These are phyloP conservation scores for Oostethus manadensis DNA, from an alignment of 2,113 vertebrate species.

Conservation along the genomic window DNA sequence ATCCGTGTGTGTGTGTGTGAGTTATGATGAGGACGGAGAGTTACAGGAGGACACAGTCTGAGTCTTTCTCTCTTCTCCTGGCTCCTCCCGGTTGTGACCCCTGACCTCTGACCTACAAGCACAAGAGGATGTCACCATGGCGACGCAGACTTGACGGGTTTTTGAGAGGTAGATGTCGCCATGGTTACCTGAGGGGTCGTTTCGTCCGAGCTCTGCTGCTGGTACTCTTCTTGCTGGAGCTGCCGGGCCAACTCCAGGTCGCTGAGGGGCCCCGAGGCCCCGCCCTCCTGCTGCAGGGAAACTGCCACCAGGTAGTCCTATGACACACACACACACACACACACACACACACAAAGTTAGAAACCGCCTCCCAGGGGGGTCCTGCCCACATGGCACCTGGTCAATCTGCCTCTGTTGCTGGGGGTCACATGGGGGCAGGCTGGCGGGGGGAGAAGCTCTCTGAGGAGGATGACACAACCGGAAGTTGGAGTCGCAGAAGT, in stretches of 20 bases:
- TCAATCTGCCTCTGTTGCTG: slow-evolving; percentile 83
- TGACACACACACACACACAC: background rate
- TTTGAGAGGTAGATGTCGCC: background rate
- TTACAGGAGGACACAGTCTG: slow-evolving; percentile 77
- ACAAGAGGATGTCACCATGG: slow-evolving; percentile 2
- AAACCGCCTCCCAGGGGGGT: background rate
- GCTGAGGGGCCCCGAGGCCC: slow-evolving; percentile 65
- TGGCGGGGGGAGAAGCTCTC: slow-evolving; percentile 25
- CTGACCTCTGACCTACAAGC: slow-evolving; percentile 73
- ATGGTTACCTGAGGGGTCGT: slow-evolving; percentile 46
- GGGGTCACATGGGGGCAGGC: slow-evolving; percentile 39
- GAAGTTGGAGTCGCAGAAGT: slow-evolving; percentile 87
- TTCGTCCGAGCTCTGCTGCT: slow-evolving; percentile 55
- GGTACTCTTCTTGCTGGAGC: slow-evolving; percentile 90
- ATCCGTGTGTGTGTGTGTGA: slow-evolving; percentile 3
- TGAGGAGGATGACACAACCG: slow-evolving; percentile 76
- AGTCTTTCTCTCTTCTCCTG: slow-evolving; percentile 73
- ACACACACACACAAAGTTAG: background rate
- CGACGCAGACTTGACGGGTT: too few species aligned
- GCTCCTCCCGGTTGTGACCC: slow-evolving; percentile 49
- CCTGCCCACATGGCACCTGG: slow-evolving; percentile 65
- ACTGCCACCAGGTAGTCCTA: slow-evolving; percentile 90
- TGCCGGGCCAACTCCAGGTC: slow-evolving; percentile 88
- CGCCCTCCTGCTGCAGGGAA: slow-evolving; percentile 82
- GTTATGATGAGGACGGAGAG: slow-evolving; percentile 8